Evolutionary conservation across 30 jellyfish, hydroid and myxozoan species (phyloP).

Genomic region (Aurelia aurita): DNA sequence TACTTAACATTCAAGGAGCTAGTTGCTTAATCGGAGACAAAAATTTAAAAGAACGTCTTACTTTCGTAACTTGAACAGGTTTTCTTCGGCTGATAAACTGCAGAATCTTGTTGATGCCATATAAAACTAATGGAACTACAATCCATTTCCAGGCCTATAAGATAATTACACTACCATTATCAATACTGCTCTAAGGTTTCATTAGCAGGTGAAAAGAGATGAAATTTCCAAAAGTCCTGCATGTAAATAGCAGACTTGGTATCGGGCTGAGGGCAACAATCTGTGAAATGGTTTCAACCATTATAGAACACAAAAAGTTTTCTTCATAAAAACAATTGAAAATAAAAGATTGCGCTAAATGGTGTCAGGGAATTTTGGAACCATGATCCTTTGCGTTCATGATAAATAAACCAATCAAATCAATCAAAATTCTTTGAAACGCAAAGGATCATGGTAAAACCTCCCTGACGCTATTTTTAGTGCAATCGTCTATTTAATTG

Average conservation of each 20-base stretch:
- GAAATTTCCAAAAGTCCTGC: background rate
- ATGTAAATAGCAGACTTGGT: background rate
- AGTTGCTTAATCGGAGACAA: background rate
- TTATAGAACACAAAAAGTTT: background rate
- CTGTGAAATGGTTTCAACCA: background rate
- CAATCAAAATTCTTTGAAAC: too few species aligned
- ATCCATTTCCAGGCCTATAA: slow-evolving; percentile 95
- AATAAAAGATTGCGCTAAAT: too few species aligned
- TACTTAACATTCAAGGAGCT: background rate
- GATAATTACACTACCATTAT: background rate
- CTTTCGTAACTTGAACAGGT: slow-evolving; percentile 49
- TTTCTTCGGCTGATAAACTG: slow-evolving; percentile 33
- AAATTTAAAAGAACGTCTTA: background rate
- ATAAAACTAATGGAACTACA: slow-evolving; percentile 69
- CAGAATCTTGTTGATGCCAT: slow-evolving; percentile 62
- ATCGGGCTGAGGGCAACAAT: background rate
- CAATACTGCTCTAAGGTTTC: background rate
- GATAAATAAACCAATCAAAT: too few species aligned
- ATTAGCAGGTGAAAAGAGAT: background rate
- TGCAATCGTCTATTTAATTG: too few species aligned
- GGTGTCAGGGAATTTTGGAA: too few species aligned
- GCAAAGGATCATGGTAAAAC: too few species aligned
- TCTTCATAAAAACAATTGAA: too few species aligned
- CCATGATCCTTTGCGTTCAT: too few species aligned
- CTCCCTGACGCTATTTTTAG: too few species aligned